These are phyloP conservation scores for Drosophila littoralis DNA, from an alignment of 1,140 invertebrate genomes.

Conservation along the genomic window DNA sequence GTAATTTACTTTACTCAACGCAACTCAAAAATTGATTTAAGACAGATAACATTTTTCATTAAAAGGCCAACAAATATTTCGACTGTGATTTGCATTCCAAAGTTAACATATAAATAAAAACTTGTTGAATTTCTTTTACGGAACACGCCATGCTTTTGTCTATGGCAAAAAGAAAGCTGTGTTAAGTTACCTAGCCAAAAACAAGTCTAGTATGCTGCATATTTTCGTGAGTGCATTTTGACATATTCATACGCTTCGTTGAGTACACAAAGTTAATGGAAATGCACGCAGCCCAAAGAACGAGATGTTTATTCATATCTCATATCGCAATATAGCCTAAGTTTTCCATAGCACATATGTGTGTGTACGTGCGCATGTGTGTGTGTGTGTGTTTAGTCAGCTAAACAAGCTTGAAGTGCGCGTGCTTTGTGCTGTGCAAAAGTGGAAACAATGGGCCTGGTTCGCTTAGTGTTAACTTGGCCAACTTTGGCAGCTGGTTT, in stretches of 20 bases:
- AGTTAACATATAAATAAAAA: too few relatives aligned
- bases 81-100: too few relatives aligned
- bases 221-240: conserved; percentile 69
- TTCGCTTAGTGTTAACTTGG: conserved; percentile 30
- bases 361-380: not conserved
- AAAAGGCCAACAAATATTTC: too few relatives aligned
- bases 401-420: conserved; percentile 19
- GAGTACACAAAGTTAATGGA: conserved; percentile 73
- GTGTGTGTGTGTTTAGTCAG: conserved; percentile 13
- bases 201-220: not conserved
- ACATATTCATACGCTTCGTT: conserved; percentile 76
- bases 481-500: conserved; percentile 19
- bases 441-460: conserved; percentile 23
- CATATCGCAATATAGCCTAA: conserved; percentile 5
- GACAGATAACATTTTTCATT: too few relatives aligned
- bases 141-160: not conserved
- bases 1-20: too few relatives aligned
- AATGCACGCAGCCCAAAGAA: conserved; percentile 41
- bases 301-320: conserved; percentile 35
- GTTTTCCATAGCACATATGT: not conserved
- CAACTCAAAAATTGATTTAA: too few relatives aligned
- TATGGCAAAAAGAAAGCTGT: not conserved
- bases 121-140: conserved; percentile 2
- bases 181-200: conserved; percentile 16
- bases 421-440: conserved; percentile 18